A percentile compares a stretch with the other conserved stretches of the same genome.
phyloP scores from a whole-genome alignment of 2,113 vertebrate genomes.

The Ptyas mucosa region DNA sequence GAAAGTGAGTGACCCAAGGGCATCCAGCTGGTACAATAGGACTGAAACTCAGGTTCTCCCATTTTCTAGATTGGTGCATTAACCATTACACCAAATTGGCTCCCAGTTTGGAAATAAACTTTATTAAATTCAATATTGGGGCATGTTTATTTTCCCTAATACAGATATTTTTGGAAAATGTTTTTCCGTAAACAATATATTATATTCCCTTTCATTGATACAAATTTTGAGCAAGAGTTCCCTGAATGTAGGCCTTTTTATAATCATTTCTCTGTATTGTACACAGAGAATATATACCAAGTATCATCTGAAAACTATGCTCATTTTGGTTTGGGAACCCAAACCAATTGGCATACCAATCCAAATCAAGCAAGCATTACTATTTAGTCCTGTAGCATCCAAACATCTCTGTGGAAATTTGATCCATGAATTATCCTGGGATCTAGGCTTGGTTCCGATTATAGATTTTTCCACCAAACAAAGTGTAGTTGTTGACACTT shows the following conservation, averaged over 20 bases:
- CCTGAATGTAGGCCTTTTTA: background rate
- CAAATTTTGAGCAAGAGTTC: background rate
- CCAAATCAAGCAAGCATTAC: background rate
- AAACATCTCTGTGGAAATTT: background rate
- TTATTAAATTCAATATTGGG: background rate
- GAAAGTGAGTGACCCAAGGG: background rate
- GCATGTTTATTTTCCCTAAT: background rate
- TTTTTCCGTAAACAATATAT: background rate
- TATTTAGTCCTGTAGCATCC: background rate
- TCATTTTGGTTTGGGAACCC: background rate
- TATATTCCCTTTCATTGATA: background rate
- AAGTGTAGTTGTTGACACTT: background rate
- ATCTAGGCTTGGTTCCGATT: background rate
- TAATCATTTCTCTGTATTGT: background rate
- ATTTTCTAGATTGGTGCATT: background rate
- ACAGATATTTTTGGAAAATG: background rate
- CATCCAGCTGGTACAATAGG: background rate
- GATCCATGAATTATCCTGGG: background rate
- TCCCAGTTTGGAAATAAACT: background rate
- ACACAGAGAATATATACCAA: background rate
- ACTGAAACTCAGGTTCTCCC: background rate
- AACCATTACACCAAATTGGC: background rate
- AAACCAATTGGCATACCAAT: background rate
- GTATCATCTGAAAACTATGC: background rate
- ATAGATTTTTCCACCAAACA: background rate